A percentile compares a stretch with the other conserved stretches of the same genome.
Evolutionary conservation across 2,113 vertebrate genomes (phyloP).

Genomic region (Cheirogaleus medius): DNA sequence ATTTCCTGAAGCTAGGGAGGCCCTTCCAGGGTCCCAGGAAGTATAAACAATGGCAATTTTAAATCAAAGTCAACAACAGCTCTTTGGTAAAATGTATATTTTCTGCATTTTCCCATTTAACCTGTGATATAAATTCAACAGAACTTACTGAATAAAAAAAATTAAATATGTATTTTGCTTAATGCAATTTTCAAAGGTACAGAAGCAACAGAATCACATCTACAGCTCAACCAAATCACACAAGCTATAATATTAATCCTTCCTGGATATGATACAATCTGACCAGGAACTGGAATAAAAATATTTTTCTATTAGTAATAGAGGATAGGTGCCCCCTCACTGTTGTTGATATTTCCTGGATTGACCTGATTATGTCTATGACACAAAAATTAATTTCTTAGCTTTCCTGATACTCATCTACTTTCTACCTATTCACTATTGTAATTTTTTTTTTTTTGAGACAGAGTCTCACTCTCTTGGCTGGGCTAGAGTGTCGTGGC

Average conservation of each 20-base stretch:
- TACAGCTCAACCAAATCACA: not conserved
- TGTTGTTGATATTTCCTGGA: not conserved
- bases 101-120: slow-evolving; percentile 28
- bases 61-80: not conserved
- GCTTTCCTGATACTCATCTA: not conserved
- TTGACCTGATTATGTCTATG: not conserved
- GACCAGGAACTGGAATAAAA: not conserved
- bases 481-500: too few species aligned
- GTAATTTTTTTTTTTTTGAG: not conserved
- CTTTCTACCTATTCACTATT: not conserved
- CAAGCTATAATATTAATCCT: not conserved
- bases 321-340: not conserved
- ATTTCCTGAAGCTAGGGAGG: not conserved
- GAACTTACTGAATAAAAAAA: slow-evolving; percentile 31
- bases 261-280: not conserved
- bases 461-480: too few species aligned
- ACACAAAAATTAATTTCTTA: not conserved
- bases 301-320: not conserved
- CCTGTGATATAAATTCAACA: not conserved
- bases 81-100: not conserved
- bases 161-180: not conserved
- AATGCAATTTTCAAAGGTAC: not conserved
- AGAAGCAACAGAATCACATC: not conserved
- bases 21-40: not conserved
- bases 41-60: not conserved